Conservation (phyloP, 2,113 vertebrate genomes). For the Narcine bancroftii region DNA sequence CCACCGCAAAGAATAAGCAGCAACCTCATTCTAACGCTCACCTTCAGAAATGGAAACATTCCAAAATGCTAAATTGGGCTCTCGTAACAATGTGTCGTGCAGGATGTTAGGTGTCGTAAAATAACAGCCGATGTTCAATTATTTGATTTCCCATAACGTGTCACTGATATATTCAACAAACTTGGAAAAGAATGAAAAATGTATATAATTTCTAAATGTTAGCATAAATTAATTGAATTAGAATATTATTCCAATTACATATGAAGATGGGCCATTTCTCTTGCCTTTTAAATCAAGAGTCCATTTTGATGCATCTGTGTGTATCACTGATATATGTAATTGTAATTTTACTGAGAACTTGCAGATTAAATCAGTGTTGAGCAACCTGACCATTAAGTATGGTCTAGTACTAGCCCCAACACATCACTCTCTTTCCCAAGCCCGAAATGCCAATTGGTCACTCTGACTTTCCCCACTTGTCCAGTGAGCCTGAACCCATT, state of each 20-base stretch:
- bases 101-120: background rate
- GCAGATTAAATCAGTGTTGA: background rate
- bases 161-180: background rate
- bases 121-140: background rate
- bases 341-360: background rate
- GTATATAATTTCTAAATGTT: background rate
- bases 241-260: background rate
- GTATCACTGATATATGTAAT: background rate
- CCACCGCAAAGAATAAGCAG: slow-evolving; percentile 10
- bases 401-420: background rate
- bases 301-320: background rate
- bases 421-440: background rate
- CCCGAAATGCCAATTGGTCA: background rate
- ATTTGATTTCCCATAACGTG: background rate
- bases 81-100: background rate
- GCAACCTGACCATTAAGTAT: background rate
- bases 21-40: background rate
- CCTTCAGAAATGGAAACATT: background rate
- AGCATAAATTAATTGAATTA: too few relatives aligned
- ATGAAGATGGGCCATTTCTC: background rate
- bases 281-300: background rate
- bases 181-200: background rate
- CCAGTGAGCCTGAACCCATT: background rate
- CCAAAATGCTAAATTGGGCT: background rate
- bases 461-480: background rate